A percentile compares a stretch with the other conserved stretches of the same genome.
These are phyloP conservation scores for Venustoraphidia nigricollis DNA, from an alignment of 2,888 invertebrate species.

Conservation along the genomic window DNA sequence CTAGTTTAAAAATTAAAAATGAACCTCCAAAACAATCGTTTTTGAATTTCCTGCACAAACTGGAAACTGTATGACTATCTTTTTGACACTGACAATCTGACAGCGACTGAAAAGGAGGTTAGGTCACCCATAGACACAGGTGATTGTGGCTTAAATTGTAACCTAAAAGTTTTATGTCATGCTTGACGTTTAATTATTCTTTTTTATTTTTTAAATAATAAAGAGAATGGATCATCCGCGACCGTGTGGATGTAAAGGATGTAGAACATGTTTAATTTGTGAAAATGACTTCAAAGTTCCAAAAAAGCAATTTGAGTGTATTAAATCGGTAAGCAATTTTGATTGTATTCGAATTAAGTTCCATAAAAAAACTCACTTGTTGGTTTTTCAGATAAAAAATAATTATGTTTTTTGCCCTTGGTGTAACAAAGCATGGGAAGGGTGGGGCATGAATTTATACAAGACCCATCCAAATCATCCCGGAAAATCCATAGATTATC, in stretches of 20 bases:
- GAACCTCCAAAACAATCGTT: too few species aligned
- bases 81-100: too few species aligned
- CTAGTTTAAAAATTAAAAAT: too few species aligned
- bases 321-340: slow-evolving; percentile 22
- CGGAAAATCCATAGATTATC: slow-evolving; percentile 41
- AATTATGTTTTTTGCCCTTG: slow-evolving; percentile 60
- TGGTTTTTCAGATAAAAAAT: slow-evolving; percentile 15
- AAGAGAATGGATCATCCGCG: slow-evolving; percentile 45
- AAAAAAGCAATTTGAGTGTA: slow-evolving; percentile 23
- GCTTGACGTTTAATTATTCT: too few species aligned
- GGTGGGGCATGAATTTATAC: slow-evolving; percentile 47
- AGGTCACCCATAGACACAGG: too few species aligned
- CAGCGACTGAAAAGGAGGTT: too few species aligned
- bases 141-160: too few species aligned
- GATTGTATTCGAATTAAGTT: not conserved
- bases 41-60: too few species aligned
- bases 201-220: not conserved
- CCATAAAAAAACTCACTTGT: not conserved
- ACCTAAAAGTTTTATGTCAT: too few species aligned
- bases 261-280: slow-evolving; percentile 76
- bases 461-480: slow-evolving; percentile 51
- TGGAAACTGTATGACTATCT: too few species aligned
- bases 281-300: slow-evolving; percentile 47
- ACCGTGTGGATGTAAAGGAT: slow-evolving; percentile 86
- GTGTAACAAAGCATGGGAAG: slow-evolving; percentile 56